Base-by-base conservation (phyloP, 1,140 invertebrate genomes). In the Heliothis virescens region DNA sequence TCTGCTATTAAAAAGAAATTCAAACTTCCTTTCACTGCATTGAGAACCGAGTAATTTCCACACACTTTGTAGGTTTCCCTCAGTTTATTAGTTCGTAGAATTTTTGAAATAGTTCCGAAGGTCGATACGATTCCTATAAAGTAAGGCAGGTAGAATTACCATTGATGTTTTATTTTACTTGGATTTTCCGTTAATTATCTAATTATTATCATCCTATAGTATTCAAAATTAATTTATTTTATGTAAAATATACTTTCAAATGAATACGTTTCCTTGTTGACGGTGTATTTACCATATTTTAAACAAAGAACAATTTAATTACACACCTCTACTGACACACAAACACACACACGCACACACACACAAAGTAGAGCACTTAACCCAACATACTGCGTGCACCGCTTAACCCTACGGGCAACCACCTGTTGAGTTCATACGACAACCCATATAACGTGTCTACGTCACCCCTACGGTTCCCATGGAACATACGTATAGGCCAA, bases 381-480 rank as follows among this genome's bases (percentile, higher is more conserved):
- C 52, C 76, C 10, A 26, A 71, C 75, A 59, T 82, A 78, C 67
- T 76, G 79, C 78, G 77, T 82, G 55, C 81, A 85, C 81, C 87
- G 87, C 85, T 92, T 94, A 94, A 94, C 92, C 92, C 92, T 94
- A 92, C 91, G 91, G 91, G 88, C 89, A 60, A 79, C 90, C 92
- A 94, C 92, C 91, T 94, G 92, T 94, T 94, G 92, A 86, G 82
- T 81, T 81, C 86, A 92, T 85, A 93, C 90, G 89, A 93, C 90
- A 91, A 87, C 85, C 87, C 89, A 91, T 89, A 90, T 85, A 91
- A 87, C 83, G 85, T 85, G 76, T 88, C 85, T 87, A 90, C 84
- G 85, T 87, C 84, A 86, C 65, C 91, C 88, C 86, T 86, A 88
- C 83, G 82, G 1, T 69, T 26, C 65, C 65, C 65, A 69, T 69